phyloP scores from a whole-genome alignment of 92 coral and sea anemone genomes.

The Phenganax subtilis region DNA sequence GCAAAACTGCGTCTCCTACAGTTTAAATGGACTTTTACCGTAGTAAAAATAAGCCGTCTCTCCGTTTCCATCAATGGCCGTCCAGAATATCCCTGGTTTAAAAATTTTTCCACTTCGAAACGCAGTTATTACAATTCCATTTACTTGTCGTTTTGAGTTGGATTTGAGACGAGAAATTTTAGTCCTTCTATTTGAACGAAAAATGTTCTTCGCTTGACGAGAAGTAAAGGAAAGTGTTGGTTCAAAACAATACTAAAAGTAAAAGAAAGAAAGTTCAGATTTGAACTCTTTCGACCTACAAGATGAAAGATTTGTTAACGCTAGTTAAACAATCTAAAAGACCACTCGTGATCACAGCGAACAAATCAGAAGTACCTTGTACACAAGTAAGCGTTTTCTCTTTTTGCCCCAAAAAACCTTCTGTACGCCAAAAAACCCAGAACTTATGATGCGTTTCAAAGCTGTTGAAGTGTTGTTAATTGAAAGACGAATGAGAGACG shows the following conservation, averaged over 20 bases:
- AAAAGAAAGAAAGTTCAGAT: neutral
- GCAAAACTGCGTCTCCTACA: no score
- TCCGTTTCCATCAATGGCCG: neutral
- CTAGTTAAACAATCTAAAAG: no score
- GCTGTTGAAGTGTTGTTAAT: neutral
- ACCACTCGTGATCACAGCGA: no score
- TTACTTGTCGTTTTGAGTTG: neutral
- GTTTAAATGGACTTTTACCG: neutral
- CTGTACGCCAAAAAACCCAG: conserved; percentile 5
- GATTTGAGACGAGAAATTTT: neutral
- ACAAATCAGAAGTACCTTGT: neutral
- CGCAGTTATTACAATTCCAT: neutral
- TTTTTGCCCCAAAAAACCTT: neutral
- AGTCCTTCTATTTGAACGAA: neutral
- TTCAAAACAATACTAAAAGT: conserved; percentile 16
- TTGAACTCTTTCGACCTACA: no score
- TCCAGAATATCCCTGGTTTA: conserved; percentile 2
- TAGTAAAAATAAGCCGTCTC: neutral
- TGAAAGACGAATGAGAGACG: neutral
- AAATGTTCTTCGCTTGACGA: conserved; percentile 2
- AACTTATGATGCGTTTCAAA: neutral
- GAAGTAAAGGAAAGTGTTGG: neutral
- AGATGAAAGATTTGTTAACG: no score
- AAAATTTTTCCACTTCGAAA: neutral
- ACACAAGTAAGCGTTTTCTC: neutral